Base-by-base conservation (phyloP, 2,113 vertebrate genomes). In the Rhynchomys soricoides region DNA sequence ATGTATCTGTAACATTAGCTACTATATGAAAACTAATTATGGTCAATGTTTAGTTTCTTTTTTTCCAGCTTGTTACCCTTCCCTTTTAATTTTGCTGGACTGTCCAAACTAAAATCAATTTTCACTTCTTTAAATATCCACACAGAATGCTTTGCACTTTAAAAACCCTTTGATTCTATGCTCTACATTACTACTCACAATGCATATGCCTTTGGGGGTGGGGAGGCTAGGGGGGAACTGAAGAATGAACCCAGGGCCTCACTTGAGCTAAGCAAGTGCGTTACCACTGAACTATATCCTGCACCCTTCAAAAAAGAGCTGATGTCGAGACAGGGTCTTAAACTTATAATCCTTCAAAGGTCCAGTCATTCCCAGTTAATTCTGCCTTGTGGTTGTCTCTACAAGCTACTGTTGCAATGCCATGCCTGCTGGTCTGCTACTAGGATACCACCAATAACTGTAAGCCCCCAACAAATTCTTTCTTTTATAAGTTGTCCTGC, bases 51-150 rank as follows among this genome's bases (percentile, higher is more conserved):
- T 91, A 43, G 77, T 77, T 29, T 34, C 45, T 71, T 86, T 71
- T 94, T 89, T 40, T 50, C 78, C 45, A 96, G 71, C 1, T 87
- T 52, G 52, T 66, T 89, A 94, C 15, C 21, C 37, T 55, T 37
- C 66, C 40, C 94, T 90, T 82, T 59, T 88, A 64, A 81, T 89
- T 91, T 55, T 91, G 21, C 75, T 91, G 19, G 8, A 90, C 68
- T 94, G 92, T 64, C 50, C 37, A 34, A 82, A n/a, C 17, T 94
- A 95, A 77, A 95, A 66, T 86, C 77, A 92, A 94, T 85, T 68
- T 91, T 17, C 48, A 87, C 55, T 10, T 90, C 86, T 91, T 31
- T 50, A 91, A 88, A 95, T n/a, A 1, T 89, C 81, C 81, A 89
- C 55, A 85, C 66, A 7, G 66, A 48, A 16, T 70, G 8, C 79